Conservation (phyloP, 1,140 invertebrate species). For the Penaeus indicus region DNA sequence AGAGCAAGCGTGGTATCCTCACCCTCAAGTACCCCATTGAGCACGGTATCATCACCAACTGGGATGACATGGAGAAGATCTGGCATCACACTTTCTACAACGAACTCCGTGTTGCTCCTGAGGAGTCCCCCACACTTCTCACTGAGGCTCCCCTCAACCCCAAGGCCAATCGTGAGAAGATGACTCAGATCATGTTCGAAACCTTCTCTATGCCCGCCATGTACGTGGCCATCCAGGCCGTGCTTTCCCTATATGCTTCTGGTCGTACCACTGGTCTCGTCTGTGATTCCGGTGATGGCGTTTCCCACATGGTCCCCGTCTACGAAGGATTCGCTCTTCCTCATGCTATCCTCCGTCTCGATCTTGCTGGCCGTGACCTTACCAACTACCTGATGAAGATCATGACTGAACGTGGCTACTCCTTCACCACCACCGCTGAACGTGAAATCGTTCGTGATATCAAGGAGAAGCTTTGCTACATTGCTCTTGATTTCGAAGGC, state of each 20-base stretch:
- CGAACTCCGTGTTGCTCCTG: constrained; percentile 94
- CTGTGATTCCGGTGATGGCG: too few species aligned
- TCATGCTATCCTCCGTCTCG: too few species aligned
- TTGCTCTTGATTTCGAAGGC: too few species aligned
- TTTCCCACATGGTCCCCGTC: too few species aligned
- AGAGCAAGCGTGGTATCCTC: constrained; percentile 86
- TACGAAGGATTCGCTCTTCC: too few species aligned
- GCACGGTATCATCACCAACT: constrained; percentile 94
- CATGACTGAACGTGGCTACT: too few species aligned
- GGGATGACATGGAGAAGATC: constrained; percentile 98
- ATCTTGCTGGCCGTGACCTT: too few species aligned
- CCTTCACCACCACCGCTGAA: too few species aligned
- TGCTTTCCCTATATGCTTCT: constrained; percentile 91
- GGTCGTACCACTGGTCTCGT: constrained; percentile 86
- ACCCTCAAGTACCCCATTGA: constrained; percentile 47
- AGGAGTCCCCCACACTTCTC: constrained; percentile 91
- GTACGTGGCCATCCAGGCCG: constrained; percentile 94
- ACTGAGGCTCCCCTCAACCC: constrained; percentile 92
- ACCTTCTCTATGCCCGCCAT: constrained; percentile 81
- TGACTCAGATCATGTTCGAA: constrained; percentile 80
- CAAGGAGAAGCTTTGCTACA: too few species aligned
- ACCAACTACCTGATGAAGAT: too few species aligned
- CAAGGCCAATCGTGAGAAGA: constrained; percentile 90
- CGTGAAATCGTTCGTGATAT: too few species aligned
- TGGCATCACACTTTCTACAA: constrained; percentile 98